A percentile compares a stretch with the other conserved stretches of the same genome.
Conservation (phyloP, 2,888 invertebrate genomes). For the Diplazon laetatorius region DNA sequence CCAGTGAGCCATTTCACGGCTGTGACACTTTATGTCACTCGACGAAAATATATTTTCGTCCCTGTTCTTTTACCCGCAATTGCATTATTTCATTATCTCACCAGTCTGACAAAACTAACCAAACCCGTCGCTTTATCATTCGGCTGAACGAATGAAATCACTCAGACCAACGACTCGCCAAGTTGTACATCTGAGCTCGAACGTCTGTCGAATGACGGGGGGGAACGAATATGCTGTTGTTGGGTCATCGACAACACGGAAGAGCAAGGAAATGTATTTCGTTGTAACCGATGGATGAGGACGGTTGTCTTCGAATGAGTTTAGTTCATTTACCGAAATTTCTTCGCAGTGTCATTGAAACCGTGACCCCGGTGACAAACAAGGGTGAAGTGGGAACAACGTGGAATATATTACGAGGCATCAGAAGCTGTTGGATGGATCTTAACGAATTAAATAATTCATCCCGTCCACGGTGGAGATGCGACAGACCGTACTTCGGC, state of each 20-base stretch:
- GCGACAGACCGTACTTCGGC: slow-evolving; percentile 53
- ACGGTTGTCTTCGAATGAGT: slow-evolving; percentile 25
- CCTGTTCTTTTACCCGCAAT: slow-evolving; percentile 18
- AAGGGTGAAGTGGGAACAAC: slow-evolving; percentile 47
- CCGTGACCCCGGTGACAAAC: slow-evolving; percentile 27
- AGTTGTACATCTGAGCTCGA: too few relatives aligned
- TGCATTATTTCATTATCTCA: slow-evolving; percentile 32
- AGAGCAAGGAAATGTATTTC: slow-evolving; percentile 25
- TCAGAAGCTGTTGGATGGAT: slow-evolving; percentile 42
- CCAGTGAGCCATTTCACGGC: background rate
- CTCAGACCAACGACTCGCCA: too few relatives aligned
- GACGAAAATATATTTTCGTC: background rate
- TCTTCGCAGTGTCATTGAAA: slow-evolving; percentile 43
- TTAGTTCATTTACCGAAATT: slow-evolving; percentile 49
- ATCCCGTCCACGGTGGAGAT: slow-evolving; percentile 62
- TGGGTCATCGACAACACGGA: background rate
- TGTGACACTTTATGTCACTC: too few relatives aligned
- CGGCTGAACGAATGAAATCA: slow-evolving; percentile 33
- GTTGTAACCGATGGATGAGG: slow-evolving; percentile 13
- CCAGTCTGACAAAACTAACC: background rate
- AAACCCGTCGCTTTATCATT: background rate
- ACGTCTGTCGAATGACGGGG: too few relatives aligned
- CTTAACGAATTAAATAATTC: slow-evolving; percentile 68
- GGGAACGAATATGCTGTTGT: too few relatives aligned
- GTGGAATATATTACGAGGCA: slow-evolving; percentile 12